Conservation (phyloP, 2,888 invertebrate species). For the Chrysotoxum bicinctum region DNA sequence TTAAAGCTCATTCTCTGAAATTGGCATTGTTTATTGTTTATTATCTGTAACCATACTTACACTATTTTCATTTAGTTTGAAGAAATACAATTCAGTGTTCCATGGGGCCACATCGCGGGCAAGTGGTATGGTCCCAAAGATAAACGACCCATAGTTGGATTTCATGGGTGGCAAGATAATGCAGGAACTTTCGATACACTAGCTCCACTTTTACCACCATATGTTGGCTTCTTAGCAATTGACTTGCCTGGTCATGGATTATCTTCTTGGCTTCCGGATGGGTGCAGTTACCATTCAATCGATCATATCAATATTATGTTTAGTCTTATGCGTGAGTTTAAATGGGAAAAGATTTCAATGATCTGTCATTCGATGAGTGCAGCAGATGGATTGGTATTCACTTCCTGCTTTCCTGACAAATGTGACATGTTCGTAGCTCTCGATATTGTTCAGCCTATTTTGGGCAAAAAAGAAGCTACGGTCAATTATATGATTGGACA, state of each 20-base stretch:
- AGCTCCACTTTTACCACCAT: slow-evolving; percentile 84
- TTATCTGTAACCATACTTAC: too few relatives aligned
- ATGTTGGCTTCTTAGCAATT: slow-evolving; percentile 84
- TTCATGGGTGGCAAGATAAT: slow-evolving; percentile 92
- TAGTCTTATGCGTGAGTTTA: slow-evolving; percentile 84
- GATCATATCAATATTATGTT: slow-evolving; percentile 82
- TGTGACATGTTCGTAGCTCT: slow-evolving; percentile 79
- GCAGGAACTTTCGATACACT: slow-evolving; percentile 88
- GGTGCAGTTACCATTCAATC: slow-evolving; percentile 82
- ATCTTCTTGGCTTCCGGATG: slow-evolving; percentile 86
- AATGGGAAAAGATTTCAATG: slow-evolving; percentile 87
- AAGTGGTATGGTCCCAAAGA: slow-evolving; percentile 88
- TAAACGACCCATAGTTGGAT: slow-evolving; percentile 85
- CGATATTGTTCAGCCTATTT: slow-evolving; percentile 78
- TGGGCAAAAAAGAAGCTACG: slow-evolving; percentile 73
- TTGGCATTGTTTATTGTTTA: background rate
- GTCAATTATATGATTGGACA: slow-evolving; percentile 80
- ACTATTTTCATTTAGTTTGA: slow-evolving; percentile 79
- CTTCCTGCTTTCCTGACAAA: slow-evolving; percentile 85
- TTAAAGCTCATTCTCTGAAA: background rate
- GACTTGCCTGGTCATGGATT: slow-evolving; percentile 88
- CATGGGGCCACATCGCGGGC: slow-evolving; percentile 87
- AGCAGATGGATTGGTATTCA: slow-evolving; percentile 84
- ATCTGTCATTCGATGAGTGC: slow-evolving; percentile 88
- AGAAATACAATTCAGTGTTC: slow-evolving; percentile 87